phyloP scores from a whole-genome alignment of 2,888 invertebrate species.

The Pyrrhia umbra region DNA sequence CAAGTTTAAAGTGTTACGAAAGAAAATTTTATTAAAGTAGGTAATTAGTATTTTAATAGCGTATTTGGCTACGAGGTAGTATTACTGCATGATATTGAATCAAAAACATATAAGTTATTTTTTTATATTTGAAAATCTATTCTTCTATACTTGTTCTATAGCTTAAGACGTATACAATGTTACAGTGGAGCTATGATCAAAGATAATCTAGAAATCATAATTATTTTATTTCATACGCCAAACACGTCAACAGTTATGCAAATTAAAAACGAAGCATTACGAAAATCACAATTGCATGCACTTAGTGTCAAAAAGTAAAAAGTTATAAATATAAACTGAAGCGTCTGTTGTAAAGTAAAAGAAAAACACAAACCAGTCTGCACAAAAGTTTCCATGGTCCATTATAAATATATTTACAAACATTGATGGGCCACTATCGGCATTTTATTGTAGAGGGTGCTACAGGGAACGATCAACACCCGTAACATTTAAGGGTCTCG shows the following conservation, averaged over 20 bases:
- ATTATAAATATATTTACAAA: conserved; percentile 51
- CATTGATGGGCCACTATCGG: conserved; percentile 16
- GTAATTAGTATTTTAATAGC: conserved; percentile 18
- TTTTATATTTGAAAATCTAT: conserved; percentile 15
- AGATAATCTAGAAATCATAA: conserved; percentile 21
- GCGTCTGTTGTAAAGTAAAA: conserved; percentile 13
- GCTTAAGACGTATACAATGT: conserved; percentile 24
- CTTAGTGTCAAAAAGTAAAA: conserved; percentile 44
- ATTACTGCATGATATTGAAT: conserved; percentile 25
- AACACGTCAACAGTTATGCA: conserved; percentile 4
- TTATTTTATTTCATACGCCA: conserved; percentile 21
- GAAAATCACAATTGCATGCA: conserved; percentile 40
- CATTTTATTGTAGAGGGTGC: conserved; percentile 9
- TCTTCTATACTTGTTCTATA: conserved; percentile 32
- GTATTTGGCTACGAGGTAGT: conserved; percentile 58
- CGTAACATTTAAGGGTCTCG: conserved; percentile 1
- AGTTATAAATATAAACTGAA: conserved; percentile 11
- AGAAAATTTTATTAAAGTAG: conserved; percentile 5
- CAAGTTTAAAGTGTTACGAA: conserved; percentile 13
- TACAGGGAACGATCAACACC: background rate
- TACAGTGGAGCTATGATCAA: conserved; percentile 38
- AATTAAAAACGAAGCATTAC: conserved; percentile 38
- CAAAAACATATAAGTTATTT: conserved; percentile 30
- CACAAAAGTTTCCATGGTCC: conserved; percentile 24
- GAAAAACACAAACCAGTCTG: conserved; percentile 21